Conservation (phyloP, 1,140 invertebrate genomes). For the Theocolax elegans region DNA sequence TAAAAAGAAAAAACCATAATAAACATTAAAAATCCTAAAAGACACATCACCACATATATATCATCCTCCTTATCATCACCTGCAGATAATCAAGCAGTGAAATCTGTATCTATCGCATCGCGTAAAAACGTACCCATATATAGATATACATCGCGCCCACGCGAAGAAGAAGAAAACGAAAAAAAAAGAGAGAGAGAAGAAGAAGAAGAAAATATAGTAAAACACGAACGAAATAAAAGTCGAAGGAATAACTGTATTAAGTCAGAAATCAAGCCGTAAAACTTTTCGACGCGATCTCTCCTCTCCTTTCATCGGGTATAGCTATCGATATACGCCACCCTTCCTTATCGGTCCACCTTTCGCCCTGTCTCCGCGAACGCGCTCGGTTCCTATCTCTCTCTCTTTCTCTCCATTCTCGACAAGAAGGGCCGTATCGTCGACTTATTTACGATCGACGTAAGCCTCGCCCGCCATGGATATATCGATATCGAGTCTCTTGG, state of each 20-base stretch:
- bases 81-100: too few relatives aligned
- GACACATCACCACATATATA: too few relatives aligned
- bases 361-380: not conserved
- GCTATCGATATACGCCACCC: conserved; percentile 24
- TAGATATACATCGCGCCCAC: too few relatives aligned
- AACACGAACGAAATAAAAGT: too few relatives aligned
- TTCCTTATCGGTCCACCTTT: conserved; percentile 11
- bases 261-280: not conserved
- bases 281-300: conserved; percentile 7
- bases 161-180: too few relatives aligned
- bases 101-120: too few relatives aligned
- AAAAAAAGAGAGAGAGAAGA: too few relatives aligned
- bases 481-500: conserved; percentile 51
- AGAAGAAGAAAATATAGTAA: too few relatives aligned
- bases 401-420: conserved; percentile 35
- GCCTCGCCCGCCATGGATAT: conserved; percentile 55
- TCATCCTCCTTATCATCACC: too few relatives aligned
- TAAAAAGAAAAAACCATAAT: too few relatives aligned
- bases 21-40: too few relatives aligned
- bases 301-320: conserved; percentile 45
- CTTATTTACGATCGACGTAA: conserved; percentile 62
- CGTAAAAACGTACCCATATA: too few relatives aligned
- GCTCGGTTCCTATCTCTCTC: not conserved
- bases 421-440: conserved; percentile 56
- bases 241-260: not conserved